Percentiles rank a stretch among this genome's conserved stretches.
Conservation (phyloP, 2,888 invertebrate species). For the Sclerodermus sp. region DNA sequence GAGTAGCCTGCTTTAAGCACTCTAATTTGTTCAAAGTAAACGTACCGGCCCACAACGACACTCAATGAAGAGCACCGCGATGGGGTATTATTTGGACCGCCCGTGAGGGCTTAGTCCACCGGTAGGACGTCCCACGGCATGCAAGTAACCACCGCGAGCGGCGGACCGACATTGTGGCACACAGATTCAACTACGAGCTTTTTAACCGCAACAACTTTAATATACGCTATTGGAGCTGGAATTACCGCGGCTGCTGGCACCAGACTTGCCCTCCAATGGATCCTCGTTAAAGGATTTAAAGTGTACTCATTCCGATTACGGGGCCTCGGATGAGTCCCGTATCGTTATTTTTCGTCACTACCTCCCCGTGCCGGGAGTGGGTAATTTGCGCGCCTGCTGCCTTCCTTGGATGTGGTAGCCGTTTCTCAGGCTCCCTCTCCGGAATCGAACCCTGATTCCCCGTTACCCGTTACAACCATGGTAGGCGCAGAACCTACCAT, state of each 20-base stretch:
- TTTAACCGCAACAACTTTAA: constrained; percentile 73
- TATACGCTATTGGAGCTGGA: constrained; percentile 65
- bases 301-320: constrained; percentile 39
- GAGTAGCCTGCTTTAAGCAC: constrained; percentile 65
- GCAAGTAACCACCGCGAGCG: too few species aligned
- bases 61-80: constrained; percentile 51
- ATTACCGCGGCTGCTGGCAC: constrained; percentile 74
- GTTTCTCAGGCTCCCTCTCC: constrained; percentile 71
- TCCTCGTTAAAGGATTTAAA: constrained; percentile 61
- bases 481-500: constrained; percentile 69
- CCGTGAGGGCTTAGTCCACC: too few species aligned
- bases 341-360: constrained; percentile 71
- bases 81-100: constrained; percentile 43
- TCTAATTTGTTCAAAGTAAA: constrained; percentile 70
- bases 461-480: constrained; percentile 67
- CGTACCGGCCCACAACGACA: constrained; percentile 60
- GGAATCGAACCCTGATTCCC: constrained; percentile 65
- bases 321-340: constrained; percentile 59
- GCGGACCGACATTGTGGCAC: too few species aligned
- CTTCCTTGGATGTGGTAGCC: constrained; percentile 71
- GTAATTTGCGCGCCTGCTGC: constrained; percentile 72
- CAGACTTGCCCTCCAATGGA: constrained; percentile 69
- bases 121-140: too few species aligned
- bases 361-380: constrained; percentile 64
- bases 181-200: constrained; percentile 64